Evolutionary conservation across 1,140 invertebrate species (phyloP), one percentile per base, ranked within the genome.

Genomic region (Frieseomelitta varia): DNA sequence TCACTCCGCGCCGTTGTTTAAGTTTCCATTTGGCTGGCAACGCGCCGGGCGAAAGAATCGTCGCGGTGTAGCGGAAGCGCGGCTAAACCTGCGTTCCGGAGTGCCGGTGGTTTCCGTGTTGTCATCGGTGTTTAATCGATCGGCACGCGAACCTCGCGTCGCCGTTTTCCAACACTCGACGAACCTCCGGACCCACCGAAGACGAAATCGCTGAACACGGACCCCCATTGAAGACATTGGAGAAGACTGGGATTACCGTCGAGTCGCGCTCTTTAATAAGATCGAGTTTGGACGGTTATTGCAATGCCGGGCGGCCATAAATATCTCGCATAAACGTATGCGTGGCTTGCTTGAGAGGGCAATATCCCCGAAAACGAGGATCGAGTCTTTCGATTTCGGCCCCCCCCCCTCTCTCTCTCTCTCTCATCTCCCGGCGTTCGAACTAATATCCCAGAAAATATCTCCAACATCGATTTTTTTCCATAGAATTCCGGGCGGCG

Each of bases 391-490:
- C 30, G 79, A 72, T 74, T 75, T 75, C 72, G 80, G 39, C 6
- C 39, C 6, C 39, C 6, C 39, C 6, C 39, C 6, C 39, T 39
- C 39, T 39, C 39, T 30, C 30, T 30, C 39, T 39, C 39, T 39
- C 4, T 39, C 39, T 61, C 67, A 21, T 65, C 34, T 67, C n/a
- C 58, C 24, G 51, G 53, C n/a, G 79, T 56, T 67, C 30, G 68
- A 86, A 88, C 87, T 89, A 89, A 89, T 89, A 89, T 88, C 80
- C 67, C 24, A 53, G 87, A 80, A 86, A 80, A 89, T 88, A 88
- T 88, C 80, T 89, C 79, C 27, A 58, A 69, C 87, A 86, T 89
- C 87, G 84, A 86, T 88, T 89, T 83, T n/a, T 73, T 63, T 72
- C 87, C 53, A 80, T 67, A 86, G 79, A 89, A 89, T 86, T 89